Conservation (phyloP, 2,797 vertebrate genomes). For the Rallus crepitans region DNA sequence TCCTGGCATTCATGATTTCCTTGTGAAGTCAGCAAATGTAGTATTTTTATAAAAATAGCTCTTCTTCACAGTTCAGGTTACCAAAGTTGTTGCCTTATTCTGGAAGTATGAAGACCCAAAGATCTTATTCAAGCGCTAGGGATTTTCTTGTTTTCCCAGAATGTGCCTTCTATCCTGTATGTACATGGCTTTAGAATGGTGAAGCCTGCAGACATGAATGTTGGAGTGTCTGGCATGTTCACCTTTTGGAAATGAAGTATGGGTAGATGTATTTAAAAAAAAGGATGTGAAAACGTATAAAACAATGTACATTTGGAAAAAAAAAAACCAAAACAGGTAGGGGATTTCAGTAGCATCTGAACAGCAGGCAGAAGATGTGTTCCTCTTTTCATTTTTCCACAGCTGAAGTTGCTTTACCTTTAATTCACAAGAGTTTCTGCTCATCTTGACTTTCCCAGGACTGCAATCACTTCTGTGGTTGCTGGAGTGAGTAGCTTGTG, state of each 20-base stretch:
- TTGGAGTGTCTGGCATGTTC: not conserved
- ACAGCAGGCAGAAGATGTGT: not conserved
- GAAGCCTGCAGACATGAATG: not conserved
- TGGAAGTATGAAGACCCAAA: not conserved
- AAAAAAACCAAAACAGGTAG: not conserved
- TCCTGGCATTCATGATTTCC: not conserved
- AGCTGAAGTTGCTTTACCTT: constrained; percentile 22
- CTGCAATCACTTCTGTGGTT: not conserved
- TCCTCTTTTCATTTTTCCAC: constrained; percentile 12
- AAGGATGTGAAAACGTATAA: not conserved
- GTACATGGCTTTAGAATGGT: not conserved
- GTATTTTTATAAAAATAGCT: not conserved
- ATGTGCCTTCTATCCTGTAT: not conserved
- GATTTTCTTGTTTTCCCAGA: not conserved
- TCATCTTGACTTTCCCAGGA: constrained; percentile 39
- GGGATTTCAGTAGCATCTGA: constrained; percentile 11
- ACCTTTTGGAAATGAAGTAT: not conserved
- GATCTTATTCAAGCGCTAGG: not conserved
- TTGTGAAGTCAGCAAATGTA: not conserved
- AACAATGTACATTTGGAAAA: not conserved
- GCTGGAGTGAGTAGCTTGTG: constrained; percentile 52
- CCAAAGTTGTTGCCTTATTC: not conserved
- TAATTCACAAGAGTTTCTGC: constrained; percentile 11
- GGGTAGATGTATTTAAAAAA: not conserved
- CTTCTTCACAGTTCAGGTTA: not conserved